Evolutionary conservation across 1,140 invertebrate species (phyloP), one percentile per base, ranked within the genome.

Genomic region (Oncopodura yosiiana): DNA sequence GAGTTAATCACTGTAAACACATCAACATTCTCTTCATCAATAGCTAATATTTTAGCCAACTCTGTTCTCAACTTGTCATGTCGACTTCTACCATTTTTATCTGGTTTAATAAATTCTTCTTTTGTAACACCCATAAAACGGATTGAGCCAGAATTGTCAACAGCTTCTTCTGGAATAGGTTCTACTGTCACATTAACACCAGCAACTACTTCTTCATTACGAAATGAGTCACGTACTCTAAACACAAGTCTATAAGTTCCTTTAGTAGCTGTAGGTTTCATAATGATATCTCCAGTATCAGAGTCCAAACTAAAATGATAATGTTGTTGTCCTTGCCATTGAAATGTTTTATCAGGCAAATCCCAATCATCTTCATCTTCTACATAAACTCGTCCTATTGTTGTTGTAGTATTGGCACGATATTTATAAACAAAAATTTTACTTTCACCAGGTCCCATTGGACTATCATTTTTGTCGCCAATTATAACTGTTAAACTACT

Each of bases 291-390:
- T 4, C 90, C 91, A 5, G 78, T 83, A 45, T 78, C 74, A 6
- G 70, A 65, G 64, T 87, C 76, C 1, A 92, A 72, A 3, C 74
- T 69, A 67, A 89, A 90, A 50, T 80, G 73, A 0, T 78, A 70
- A 58, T 78, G 70, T 0, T 71, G 63, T 16, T 70, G 62, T 2
- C 67, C 66, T 29, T 71, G 69, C 84, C 84, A 87, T 11, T 71
- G 69, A 62, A 93, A 96, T 2, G 73, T 67, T 71, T 96, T 96
- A 67, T 95, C 89, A 0, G 79, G 78, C 37, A 92, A 70, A 71
- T 96, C 92, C 89, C 90, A 94, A 68, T 95, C 92, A 67, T 96
- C 92, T 0, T 79, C 75, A 72, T 96, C 92, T 26, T 86, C 77
- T 0, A 93, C 89, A 69, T 87, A 94, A 1, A 94, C 89, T 21